Base-by-base conservation (phyloP, 2,797 vertebrate genomes). In the Silurus aristotelis region DNA sequence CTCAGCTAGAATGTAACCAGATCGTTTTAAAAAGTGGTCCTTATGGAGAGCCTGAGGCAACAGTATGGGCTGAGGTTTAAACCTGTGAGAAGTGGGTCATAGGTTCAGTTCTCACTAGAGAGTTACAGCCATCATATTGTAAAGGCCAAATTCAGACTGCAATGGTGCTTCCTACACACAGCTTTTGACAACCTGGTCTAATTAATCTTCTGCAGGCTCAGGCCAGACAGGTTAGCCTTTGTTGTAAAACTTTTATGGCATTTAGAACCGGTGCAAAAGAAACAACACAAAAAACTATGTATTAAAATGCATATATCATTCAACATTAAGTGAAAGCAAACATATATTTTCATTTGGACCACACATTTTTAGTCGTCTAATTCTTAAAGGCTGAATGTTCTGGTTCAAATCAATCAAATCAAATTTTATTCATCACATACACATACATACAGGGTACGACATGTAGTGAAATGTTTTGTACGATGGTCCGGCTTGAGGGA, bases 1-100 rank as follows among this genome's bases (percentile, higher is more conserved):
- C 78, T 43, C 52, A 67, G 55, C 83, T 70, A 66, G 86, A 70
- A 52, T 31, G 83, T 84, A 87, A 87, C 77, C 15, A 55, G 86
- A 87, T 60, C 27, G 31, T 60, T 20, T 67, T 5, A 38, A 27
- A 80, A 75, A 61, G 76, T 6, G 17, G 52, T 84, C 80, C 61
- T 46, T n/a, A 8, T 27, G 48, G 55, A 84, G 55, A 27, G 83
- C 86, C 86, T 87, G 70, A 56, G 78, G 86, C 78, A 4, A 70
- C 83, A 76, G 70, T 25, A 83, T 77, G 71, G 82, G 61, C 68
- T 56, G 31, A 58, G 76, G 46, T 83, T 83, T 76, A 63, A 70
- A 72, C 81, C 75, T 55, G 6, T n/a, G 58, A 83, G 67, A n/a
- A n/a, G 56, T n/a, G 55, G 78, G 55, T 82, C 82, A 87, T 61